Evolutionary conservation across 2,113 vertebrate species (phyloP).

Genomic region (Phalacrocorax aristotelis): DNA sequence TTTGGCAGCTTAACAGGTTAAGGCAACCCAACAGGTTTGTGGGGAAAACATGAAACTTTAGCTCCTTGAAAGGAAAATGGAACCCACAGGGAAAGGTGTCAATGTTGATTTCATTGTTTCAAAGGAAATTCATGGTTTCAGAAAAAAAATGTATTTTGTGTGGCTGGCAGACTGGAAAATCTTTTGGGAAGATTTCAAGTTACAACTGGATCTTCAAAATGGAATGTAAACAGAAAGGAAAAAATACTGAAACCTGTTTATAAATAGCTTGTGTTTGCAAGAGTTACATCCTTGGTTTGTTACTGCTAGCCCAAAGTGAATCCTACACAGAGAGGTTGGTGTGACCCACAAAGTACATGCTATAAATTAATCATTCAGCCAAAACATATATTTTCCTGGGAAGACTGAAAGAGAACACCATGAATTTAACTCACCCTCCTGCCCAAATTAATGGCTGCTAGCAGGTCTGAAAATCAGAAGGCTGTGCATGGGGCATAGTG

Average conservation of each 20-base stretch:
- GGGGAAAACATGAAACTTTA: neutral
- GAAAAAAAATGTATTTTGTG: neutral
- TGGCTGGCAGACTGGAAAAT: constrained; percentile 4
- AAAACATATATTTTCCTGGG: neutral
- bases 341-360: neutral
- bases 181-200: neutral
- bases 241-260: neutral
- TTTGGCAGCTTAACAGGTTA: neutral
- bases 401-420: neutral
- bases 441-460: neutral
- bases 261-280: neutral
- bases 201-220: neutral
- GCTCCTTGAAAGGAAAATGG: neutral
- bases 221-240: neutral
- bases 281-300: neutral
- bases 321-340: neutral
- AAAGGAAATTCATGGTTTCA: neutral
- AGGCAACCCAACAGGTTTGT: neutral
- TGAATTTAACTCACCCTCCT: neutral
- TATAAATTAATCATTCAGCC: neutral
- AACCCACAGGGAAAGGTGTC: neutral
- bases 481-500: neutral
- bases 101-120: neutral
- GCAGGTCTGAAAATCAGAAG: neutral
- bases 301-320: neutral